Evolutionary conservation across 1,140 invertebrate species (phyloP), one percentile per base, ranked within the genome.

Genomic region (Ceratina calcarata): DNA sequence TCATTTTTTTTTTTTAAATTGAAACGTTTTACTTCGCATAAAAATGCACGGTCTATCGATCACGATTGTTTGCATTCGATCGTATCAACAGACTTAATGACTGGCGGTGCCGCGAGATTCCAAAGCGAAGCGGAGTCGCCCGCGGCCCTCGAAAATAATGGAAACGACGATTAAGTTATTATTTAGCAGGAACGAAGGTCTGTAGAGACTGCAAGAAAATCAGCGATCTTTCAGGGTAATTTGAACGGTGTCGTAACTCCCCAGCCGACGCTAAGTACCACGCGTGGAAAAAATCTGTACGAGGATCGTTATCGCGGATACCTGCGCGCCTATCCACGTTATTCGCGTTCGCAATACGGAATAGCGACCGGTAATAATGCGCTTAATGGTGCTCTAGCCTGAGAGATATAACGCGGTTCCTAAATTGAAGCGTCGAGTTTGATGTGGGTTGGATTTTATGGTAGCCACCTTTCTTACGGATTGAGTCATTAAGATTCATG

Each of bases 141-240:
- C 71, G 69, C 57, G 79, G 88, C 81, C 78, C 81, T 89, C 69
- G 76, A 88, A 90, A 90, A 90, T 90, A 82, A 90, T 88, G 84
- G 84, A 88, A 88, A 89, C 83, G 85, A 62, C 88, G 89, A 88
- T 90, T 87, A 90, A 90, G 88, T 89, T 85, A 85, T 87, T 87
- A 89, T 62, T 27, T 27, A 8, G 22, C 65, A 10, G 3, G 64
- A 70, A 80, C 64, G 85, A 81, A 85, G 78, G 77, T 83, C 83
- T 1, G 27, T 32, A 32, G 75, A 74, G 67, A 71, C 53, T 68
- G 78, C 18, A 60, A 81, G 80, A 64, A 80, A 86, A 85, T 85
- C 80, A 74, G 76, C 67, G 83, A 88, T 85, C 87, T 80, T 73
- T 80, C 79, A 73, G 79, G 75, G 58, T 77, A 85, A 86, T 86